These are phyloP conservation scores for Eidolon dupreanum DNA, from an alignment of 2,797 vertebrate genomes.

Conservation along the genomic window DNA sequence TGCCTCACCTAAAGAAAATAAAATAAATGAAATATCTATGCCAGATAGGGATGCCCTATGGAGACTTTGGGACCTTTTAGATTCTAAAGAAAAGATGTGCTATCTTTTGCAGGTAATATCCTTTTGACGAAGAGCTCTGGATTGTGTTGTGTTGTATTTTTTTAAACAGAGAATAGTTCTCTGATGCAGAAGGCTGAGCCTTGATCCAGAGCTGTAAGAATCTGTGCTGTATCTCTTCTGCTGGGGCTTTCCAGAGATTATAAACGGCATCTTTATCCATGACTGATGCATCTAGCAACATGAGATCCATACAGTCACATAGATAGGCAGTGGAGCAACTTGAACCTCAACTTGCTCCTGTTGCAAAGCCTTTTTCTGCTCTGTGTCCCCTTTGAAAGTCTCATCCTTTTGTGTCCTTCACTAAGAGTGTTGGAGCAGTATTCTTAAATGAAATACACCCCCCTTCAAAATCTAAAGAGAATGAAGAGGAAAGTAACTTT, in stretches of 20 bases:
- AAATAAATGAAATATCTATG: neutral
- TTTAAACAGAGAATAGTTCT: neutral
- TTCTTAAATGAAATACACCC: neutral
- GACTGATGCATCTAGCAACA: neutral
- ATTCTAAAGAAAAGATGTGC: neutral
- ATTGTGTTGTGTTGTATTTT: neutral
- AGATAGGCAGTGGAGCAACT: too few species aligned
- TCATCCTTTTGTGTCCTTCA: neutral
- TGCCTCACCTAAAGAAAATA: too few species aligned
- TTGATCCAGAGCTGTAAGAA: neutral
- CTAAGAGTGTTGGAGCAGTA: neutral
- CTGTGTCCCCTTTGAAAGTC: neutral
- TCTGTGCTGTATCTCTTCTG: neutral
- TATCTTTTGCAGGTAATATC: neutral
- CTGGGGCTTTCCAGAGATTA: neutral
- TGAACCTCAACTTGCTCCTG: neutral
- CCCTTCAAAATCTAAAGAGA: neutral
- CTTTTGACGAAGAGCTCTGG: neutral
- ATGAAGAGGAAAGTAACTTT: neutral
- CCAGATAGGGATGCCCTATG: neutral
- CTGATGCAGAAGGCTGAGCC: neutral
- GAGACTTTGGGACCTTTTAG: too few species aligned
- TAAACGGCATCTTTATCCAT: neutral
- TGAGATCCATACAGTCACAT: neutral
- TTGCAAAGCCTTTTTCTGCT: neutral